A percentile compares a stretch with the other conserved stretches of the same genome.
These are phyloP conservation scores for Sarcophaga caerulescens DNA, from an alignment of 2,888 invertebrate species.

Conservation along the genomic window DNA sequence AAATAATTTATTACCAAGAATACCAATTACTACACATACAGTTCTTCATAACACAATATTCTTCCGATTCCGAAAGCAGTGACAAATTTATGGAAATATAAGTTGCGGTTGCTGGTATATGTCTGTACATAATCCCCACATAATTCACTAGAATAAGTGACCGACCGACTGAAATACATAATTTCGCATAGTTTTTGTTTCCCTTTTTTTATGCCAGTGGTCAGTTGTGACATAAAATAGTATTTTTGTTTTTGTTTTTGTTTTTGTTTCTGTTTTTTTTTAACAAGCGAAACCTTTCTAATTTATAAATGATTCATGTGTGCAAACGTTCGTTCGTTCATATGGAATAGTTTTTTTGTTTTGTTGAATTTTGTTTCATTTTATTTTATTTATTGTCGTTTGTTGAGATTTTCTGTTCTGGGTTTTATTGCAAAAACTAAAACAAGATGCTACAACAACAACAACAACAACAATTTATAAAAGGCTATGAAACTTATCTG, in stretches of 20 bases:
- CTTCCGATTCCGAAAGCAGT: no score
- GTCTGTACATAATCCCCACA: constrained; percentile 2
- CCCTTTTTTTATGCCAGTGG: not conserved
- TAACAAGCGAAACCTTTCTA: constrained; percentile 32
- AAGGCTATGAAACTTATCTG: not conserved
- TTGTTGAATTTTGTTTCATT: not conserved
- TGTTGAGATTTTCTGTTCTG: constrained; percentile 2
- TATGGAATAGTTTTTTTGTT: not conserved
- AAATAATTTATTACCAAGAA: no score
- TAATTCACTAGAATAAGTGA: constrained; percentile 27
- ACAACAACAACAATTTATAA: not conserved
- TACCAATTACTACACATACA: no score
- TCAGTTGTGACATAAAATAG: constrained; percentile 17
- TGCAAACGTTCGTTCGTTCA: not conserved
- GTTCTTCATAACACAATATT: no score
- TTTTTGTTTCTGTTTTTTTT: not conserved
- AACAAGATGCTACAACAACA: not conserved
- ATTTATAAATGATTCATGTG: constrained; percentile 46
- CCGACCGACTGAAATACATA: not conserved
- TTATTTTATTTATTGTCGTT: not conserved
- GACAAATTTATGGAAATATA: no score
- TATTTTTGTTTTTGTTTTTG: not conserved
- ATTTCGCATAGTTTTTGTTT: no score
- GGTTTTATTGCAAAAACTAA: not conserved
- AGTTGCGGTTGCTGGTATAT: not conserved